These are phyloP conservation scores for Hydrozoanthus gracilis DNA, from an alignment of 92 coral and sea anemone genomes.

Conservation along the genomic window DNA sequence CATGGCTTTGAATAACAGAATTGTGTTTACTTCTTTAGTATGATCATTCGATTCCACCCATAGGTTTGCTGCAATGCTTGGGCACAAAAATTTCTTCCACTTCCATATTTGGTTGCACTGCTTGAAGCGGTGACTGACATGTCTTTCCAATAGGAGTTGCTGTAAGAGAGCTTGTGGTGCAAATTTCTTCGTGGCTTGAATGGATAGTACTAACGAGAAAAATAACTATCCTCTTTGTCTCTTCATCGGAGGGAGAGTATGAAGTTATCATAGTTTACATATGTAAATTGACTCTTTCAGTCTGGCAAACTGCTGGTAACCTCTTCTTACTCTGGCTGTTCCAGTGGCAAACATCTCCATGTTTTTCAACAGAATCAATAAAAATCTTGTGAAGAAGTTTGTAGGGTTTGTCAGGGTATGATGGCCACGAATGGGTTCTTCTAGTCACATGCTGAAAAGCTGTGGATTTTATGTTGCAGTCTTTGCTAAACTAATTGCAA, in stretches of 20 bases:
- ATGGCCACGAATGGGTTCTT: too few relatives aligned
- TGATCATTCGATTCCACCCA: constrained; percentile 55
- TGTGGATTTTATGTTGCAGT: too few relatives aligned
- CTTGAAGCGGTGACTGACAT: not conserved
- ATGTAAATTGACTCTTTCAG: constrained; percentile 45
- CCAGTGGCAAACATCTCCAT: constrained; percentile 49
- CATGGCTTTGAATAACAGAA: constrained; percentile 14
- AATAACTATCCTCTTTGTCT: constrained; percentile 50
- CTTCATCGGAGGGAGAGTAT: constrained; percentile 63
- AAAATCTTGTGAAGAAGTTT: constrained; percentile 55
- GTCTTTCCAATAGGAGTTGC: not conserved
- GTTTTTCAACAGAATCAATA: constrained; percentile 48
- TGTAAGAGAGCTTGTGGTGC: not conserved
- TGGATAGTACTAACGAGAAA: constrained; percentile 52
- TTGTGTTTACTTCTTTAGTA: constrained; percentile 13
- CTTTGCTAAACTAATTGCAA: too few relatives aligned
- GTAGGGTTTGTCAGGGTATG: not conserved
- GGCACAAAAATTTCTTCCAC: constrained; percentile 12
- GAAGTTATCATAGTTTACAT: constrained; percentile 32
- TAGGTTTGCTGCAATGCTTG: constrained; percentile 38
- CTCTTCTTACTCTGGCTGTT: constrained; percentile 48
- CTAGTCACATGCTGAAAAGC: too few relatives aligned
- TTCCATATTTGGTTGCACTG: constrained; percentile 18
- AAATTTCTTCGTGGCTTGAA: constrained; percentile 20
- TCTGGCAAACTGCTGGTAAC: constrained; percentile 42